phyloP scores from a whole-genome alignment of 2,888 invertebrate species.

The Margaritifera margaritifera region DNA sequence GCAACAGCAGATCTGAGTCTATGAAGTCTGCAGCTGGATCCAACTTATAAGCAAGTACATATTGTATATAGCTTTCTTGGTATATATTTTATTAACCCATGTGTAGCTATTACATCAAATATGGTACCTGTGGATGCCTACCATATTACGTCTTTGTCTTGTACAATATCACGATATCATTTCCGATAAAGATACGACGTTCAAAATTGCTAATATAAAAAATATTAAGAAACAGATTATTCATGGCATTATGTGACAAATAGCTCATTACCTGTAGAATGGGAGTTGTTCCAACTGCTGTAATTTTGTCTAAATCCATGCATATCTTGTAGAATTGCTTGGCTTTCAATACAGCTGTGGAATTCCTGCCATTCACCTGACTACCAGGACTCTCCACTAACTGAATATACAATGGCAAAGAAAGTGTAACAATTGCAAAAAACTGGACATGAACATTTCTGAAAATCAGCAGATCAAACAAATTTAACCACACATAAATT shows the following conservation, averaged over 20 bases:
- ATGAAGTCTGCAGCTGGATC: no score
- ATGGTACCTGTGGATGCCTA: no score
- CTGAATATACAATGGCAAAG: slow-evolving; percentile 27
- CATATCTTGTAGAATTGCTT: slow-evolving; percentile 53
- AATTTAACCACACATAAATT: no score
- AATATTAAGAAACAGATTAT: background rate
- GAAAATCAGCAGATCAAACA: background rate
- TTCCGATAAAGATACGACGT: no score
- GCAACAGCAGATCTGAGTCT: no score
- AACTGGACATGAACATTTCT: background rate
- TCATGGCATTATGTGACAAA: background rate
- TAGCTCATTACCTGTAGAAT: slow-evolving; percentile 47
- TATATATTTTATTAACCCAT: no score
- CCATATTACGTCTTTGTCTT: no score
- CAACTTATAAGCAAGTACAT: no score
- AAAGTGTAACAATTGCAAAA: background rate
- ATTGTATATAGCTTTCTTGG: no score
- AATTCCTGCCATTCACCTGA: slow-evolving; percentile 43
- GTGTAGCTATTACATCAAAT: no score
- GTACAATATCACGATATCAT: no score
- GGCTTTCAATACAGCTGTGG: slow-evolving; percentile 58
- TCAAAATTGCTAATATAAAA: background rate
- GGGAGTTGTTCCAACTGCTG: slow-evolving; percentile 40
- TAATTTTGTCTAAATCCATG: slow-evolving; percentile 53
- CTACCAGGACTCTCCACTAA: slow-evolving; percentile 36